These are phyloP conservation scores for Argynnis bischoffii DNA, from an alignment of 2,888 invertebrate species.

Conservation along the genomic window DNA sequence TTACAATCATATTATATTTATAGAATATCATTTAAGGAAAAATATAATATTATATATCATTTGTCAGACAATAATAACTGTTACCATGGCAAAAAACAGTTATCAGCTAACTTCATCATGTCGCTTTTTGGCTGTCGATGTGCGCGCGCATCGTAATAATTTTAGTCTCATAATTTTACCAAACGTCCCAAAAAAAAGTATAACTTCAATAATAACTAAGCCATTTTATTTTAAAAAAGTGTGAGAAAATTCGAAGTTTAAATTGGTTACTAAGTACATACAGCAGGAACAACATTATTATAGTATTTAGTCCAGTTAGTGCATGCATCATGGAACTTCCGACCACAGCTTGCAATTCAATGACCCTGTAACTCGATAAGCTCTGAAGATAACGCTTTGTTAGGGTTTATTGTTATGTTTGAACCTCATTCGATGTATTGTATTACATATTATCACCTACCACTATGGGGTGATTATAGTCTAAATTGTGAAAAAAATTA, in stretches of 20 bases:
- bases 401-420: conserved; percentile 26
- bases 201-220: too few species aligned
- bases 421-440: conserved; percentile 17
- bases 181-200: too few species aligned
- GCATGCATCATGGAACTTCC: conserved; percentile 3
- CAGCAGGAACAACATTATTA: not conserved
- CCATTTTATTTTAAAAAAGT: too few species aligned
- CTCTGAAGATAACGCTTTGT: conserved; percentile 27
- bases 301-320: conserved; percentile 6
- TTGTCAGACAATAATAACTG: too few species aligned
- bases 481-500: not conserved
- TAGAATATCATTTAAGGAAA: too few species aligned
- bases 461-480: not conserved
- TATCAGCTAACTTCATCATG: too few species aligned
- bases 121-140: too few species aligned
- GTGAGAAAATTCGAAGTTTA: not conserved
- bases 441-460: not conserved
- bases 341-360: conserved; percentile 21
- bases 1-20: too few species aligned
- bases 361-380: conserved; percentile 26
- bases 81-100: too few species aligned
- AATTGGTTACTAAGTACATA: not conserved
- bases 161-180: too few species aligned
- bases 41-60: too few species aligned
- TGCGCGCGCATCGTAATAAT: too few species aligned